These are phyloP conservation scores for Erannis defoliaria DNA, from an alignment of 2,888 invertebrate species.

Conservation along the genomic window DNA sequence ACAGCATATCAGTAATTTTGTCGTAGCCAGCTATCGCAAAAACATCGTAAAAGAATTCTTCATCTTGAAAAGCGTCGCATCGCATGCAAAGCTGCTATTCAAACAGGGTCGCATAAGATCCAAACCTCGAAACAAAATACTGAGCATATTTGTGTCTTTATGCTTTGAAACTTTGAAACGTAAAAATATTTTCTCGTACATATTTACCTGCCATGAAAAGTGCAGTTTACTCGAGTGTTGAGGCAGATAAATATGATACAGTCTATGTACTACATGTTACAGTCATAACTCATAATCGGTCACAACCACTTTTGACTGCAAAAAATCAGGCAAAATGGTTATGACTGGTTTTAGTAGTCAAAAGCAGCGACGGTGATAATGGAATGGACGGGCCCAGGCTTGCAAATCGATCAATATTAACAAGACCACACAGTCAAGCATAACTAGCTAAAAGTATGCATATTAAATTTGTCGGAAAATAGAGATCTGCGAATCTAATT, in stretches of 20 bases:
- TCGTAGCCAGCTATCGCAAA: neutral
- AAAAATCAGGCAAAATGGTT: too few species aligned
- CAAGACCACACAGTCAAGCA: too few species aligned
- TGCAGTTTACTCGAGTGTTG: conserved; percentile 7
- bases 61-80: conserved; percentile 21
- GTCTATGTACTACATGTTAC: too few species aligned
- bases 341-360: too few species aligned
- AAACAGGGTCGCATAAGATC: conserved; percentile 24
- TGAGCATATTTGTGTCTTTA: conserved; percentile 29
- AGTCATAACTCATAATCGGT: too few species aligned
- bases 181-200: conserved; percentile 27
- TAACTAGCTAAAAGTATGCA: too few species aligned
- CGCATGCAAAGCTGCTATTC: conserved; percentile 6
- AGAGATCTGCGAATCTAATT: too few species aligned
- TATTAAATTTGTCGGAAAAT: too few species aligned
- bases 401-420: too few species aligned
- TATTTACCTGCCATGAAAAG: conserved; percentile 5
- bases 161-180: conserved; percentile 26
- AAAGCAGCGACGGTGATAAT: too few species aligned
- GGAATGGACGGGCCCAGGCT: too few species aligned
- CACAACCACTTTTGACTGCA: too few species aligned
- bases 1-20: neutral
- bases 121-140: conserved; percentile 21
- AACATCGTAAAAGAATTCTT: conserved; percentile 18
- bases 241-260: neutral